Evolutionary conservation across 2,888 invertebrate genomes (phyloP).

Genomic region (Teinopalpus imperialis): DNA sequence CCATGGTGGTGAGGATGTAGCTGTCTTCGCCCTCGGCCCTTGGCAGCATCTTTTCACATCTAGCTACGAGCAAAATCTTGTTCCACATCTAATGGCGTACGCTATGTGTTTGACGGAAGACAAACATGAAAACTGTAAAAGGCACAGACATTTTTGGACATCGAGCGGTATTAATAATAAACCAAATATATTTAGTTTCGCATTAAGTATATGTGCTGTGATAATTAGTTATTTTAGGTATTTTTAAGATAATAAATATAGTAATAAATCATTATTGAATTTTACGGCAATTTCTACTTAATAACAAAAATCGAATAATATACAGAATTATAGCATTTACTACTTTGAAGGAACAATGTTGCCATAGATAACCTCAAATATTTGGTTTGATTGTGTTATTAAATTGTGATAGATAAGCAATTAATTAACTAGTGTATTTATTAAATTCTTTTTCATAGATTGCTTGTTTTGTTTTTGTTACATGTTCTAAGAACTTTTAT

Average conservation of each 20-base stretch:
- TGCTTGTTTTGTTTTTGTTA: no score
- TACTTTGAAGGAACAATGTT: no score
- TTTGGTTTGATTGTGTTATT: no score
- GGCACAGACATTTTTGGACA: conserved; percentile 35
- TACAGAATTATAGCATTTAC: not conserved
- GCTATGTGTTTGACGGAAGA: conserved; percentile 85
- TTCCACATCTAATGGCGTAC: conserved; percentile 89
- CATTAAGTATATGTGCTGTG: conserved; percentile 46
- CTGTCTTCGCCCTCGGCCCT: conserved; percentile 87
- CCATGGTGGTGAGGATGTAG: conserved; percentile 90
- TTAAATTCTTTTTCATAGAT: no score
- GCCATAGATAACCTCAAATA: no score
- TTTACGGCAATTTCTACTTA: conserved; percentile 29
- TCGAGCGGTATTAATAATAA: conserved; percentile 32
- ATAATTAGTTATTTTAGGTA: conserved; percentile 40
- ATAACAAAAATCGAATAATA: conserved; percentile 17
- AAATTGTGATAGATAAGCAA: no score
- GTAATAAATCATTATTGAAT: conserved; percentile 25
- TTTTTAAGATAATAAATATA: no score
- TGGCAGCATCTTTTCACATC: conserved; percentile 91
- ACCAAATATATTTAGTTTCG: conserved; percentile 34
- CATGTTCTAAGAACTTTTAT: no score
- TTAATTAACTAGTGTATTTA: no score
- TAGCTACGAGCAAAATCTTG: conserved; percentile 88
- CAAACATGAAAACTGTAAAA: conserved; percentile 63